Conservation (phyloP, 2,888 invertebrate genomes). For the Leucophora obtusa region DNA sequence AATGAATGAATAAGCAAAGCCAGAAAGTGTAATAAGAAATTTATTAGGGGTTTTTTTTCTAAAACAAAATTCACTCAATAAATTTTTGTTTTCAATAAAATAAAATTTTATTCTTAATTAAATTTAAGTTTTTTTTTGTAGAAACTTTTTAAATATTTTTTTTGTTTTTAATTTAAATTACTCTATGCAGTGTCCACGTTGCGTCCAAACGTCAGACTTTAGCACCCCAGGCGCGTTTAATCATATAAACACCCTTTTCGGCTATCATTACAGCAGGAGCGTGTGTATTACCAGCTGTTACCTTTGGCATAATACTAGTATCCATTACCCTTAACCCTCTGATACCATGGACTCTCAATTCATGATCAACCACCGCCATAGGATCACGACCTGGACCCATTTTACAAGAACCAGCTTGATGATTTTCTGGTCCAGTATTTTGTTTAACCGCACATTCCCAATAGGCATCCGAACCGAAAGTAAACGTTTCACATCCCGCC, state of each 20-base stretch:
- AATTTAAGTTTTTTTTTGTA: constrained; percentile 48
- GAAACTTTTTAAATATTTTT: constrained; percentile 37
- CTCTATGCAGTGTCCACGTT: constrained; percentile 77
- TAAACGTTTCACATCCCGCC: constrained; percentile 85
- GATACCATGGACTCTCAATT: constrained; percentile 83
- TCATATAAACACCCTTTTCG: constrained; percentile 81
- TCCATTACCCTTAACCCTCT: constrained; percentile 86
- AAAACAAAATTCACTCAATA: constrained; percentile 40
- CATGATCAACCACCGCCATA: constrained; percentile 86
- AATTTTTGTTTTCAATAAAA: constrained; percentile 42
- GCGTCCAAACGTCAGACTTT: constrained; percentile 76
- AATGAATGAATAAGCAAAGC: constrained; percentile 17
- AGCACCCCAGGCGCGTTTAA: constrained; percentile 78
- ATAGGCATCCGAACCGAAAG: constrained; percentile 86
- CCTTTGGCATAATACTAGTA: constrained; percentile 88
- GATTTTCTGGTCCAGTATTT: constrained; percentile 89
- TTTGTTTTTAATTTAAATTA: constrained; percentile 71
- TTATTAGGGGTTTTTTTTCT: background rate
- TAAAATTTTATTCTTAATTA: constrained; percentile 36
- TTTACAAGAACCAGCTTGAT: constrained; percentile 90
- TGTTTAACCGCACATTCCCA: constrained; percentile 86
- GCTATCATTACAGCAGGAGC: constrained; percentile 89
- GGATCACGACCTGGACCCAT: constrained; percentile 87
- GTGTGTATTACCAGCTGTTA: constrained; percentile 88
- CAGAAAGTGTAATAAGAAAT: constrained; percentile 13